Conservation (phyloP, 1,140 invertebrate species). For the Pteromalus puparum region DNA sequence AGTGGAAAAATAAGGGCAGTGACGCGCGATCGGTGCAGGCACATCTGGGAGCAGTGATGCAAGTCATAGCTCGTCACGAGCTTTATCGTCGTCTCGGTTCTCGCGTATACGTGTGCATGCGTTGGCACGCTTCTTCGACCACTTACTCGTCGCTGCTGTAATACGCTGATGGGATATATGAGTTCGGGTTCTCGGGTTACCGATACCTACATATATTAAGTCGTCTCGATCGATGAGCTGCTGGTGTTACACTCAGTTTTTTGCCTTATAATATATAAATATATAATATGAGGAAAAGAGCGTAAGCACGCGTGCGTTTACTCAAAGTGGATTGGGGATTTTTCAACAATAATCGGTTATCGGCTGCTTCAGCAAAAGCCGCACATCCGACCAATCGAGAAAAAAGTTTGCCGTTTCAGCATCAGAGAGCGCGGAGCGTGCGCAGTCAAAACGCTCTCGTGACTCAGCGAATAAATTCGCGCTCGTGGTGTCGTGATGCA, state of each 20-base stretch:
- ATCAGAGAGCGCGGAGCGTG: too few relatives aligned
- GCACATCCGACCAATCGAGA: too few relatives aligned
- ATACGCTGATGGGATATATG: too few relatives aligned
- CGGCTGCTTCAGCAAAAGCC: neutral
- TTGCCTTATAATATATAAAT: too few relatives aligned
- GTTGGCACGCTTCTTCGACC: neutral
- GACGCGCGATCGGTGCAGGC: neutral
- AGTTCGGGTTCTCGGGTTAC: neutral
- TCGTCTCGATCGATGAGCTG: too few relatives aligned
- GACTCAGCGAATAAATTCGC: neutral
- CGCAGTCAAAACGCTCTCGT: too few relatives aligned
- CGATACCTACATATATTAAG: neutral
- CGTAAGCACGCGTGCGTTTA: neutral
- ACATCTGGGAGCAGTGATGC: neutral
- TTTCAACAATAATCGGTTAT: neutral
- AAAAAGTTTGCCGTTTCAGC: too few relatives aligned
- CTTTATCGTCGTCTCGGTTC: constrained; percentile 15
- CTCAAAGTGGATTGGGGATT: neutral
- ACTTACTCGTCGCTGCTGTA: neutral
- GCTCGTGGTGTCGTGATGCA: neutral
- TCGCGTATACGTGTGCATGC: neutral
- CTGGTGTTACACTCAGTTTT: too few relatives aligned
- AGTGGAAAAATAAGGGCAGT: neutral
- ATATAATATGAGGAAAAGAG: too few relatives aligned
- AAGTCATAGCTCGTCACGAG: constrained; percentile 4